Evolutionary conservation across 2,888 invertebrate genomes (phyloP), one percentile per base, ranked within the genome.

Genomic region (Lasioglossum calceatum): DNA sequence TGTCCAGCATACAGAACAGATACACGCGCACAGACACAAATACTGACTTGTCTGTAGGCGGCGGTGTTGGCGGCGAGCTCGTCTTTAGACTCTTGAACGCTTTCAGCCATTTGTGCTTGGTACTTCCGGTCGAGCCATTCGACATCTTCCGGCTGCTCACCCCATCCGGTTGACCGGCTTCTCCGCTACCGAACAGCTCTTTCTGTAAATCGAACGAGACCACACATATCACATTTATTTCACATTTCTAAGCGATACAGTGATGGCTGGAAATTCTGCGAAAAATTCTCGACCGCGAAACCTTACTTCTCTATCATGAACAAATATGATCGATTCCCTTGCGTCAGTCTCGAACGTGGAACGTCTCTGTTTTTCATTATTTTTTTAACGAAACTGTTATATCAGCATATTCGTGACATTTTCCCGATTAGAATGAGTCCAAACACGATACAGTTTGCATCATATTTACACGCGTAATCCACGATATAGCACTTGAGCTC

Each of bases 81-180:
- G 98, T 98, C 96, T 98, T 98, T 91, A 99, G 96, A 95, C 98
- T 98, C 95, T 98, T 98, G 96, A 99, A 98, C 90, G 99, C 99
- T 96, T 99, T 99, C 94, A 99, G 96, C 99, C 99, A 99, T 96
- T 99, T 99, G 95, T 98, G 98, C 96, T 99, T 99, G 97, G 99
- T 99, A 82, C 98, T 98, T 94, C 98, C 97, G 90, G 98, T 97
- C 91, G 98, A 98, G 84, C 98, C 97, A 79, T 98, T 97, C 71
- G 98, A 98, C 96, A 98, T 97, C 96, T 98, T 98, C 89, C 98
- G 97, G 95, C 98, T 98, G 92, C 97, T 90, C 96, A 93, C 96
- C 96, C 95, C 96, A 96, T 92, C 97, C 96, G 93, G 97, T 96
- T 94, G 94, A 5, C 93, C 93, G 44, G 93, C 93, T 64, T 94